These are phyloP conservation scores for Microctenopoma steveboyesi DNA, from an alignment of 2,797 vertebrate genomes.

Conservation along the genomic window DNA sequence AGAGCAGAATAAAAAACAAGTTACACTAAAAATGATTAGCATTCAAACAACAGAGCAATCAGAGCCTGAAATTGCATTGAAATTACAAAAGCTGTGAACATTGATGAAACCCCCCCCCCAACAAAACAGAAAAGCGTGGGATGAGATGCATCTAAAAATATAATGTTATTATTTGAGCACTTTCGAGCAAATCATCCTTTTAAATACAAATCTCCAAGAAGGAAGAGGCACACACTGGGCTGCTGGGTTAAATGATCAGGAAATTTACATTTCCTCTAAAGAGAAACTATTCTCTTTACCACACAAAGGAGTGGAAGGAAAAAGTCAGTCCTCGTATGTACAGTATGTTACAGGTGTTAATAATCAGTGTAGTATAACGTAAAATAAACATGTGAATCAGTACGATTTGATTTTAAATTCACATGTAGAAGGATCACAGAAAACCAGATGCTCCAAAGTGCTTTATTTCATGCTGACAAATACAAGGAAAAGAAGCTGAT, in stretches of 20 bases:
- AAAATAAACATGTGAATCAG: slow-evolving; percentile 4
- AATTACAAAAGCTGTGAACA: slow-evolving; percentile 78
- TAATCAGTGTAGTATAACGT: too few species aligned
- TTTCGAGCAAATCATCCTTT: slow-evolving; percentile 67
- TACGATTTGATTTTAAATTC: too few species aligned
- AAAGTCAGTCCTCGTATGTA: not conserved
- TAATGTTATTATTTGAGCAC: slow-evolving; percentile 74
- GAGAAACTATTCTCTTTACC: slow-evolving; percentile 17
- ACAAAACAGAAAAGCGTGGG: slow-evolving; percentile 37
- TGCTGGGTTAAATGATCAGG: slow-evolving; percentile 41
- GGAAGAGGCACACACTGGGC: slow-evolving; percentile 12
- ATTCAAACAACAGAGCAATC: slow-evolving; percentile 80
- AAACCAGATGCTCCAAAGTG: slow-evolving; percentile 9
- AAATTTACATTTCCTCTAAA: slow-evolving; percentile 48
- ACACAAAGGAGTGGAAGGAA: not conserved
- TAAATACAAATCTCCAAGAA: slow-evolving; percentile 54
- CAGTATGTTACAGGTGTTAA: not conserved
- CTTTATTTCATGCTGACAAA: slow-evolving; percentile 13
- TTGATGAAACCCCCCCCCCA: slow-evolving; percentile 64
- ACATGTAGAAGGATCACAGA: slow-evolving; percentile 7
- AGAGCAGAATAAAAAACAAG: slow-evolving; percentile 55
- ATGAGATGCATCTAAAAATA: slow-evolving; percentile 72
- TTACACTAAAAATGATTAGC: slow-evolving; percentile 73
- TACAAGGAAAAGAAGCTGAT: slow-evolving; percentile 12
- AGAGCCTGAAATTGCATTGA: slow-evolving; percentile 82